Evolutionary conservation across 1,140 invertebrate species (phyloP).

Genomic region (Habropoda laboriosa): DNA sequence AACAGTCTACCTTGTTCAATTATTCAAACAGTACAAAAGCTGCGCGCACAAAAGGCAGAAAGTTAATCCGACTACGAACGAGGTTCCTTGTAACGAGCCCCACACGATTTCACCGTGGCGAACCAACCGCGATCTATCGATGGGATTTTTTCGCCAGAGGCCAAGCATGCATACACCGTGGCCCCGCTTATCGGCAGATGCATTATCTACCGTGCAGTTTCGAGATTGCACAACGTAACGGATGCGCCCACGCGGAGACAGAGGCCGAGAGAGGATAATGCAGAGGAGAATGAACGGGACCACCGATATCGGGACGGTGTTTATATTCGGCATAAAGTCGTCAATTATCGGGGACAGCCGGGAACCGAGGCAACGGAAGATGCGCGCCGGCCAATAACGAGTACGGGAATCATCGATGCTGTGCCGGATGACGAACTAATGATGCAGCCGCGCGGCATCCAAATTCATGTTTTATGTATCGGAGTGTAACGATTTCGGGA

Average conservation of each 20-base stretch:
- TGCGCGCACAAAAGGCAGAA: too few relatives aligned
- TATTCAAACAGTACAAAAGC: too few relatives aligned
- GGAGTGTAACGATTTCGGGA: slow-evolving; percentile 5
- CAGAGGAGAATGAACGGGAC: slow-evolving; percentile 34
- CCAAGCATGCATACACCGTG: background rate
- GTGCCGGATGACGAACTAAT: slow-evolving; percentile 23
- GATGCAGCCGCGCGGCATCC: slow-evolving; percentile 20
- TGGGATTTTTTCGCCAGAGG: background rate
- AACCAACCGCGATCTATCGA: background rate
- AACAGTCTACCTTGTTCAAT: too few relatives aligned
- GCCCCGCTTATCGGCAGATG: slow-evolving; percentile 19
- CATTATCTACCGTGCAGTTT: slow-evolving; percentile 17
- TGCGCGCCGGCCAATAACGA: slow-evolving; percentile 39
- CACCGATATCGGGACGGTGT: slow-evolving; percentile 41
- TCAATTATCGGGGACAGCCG: slow-evolving; percentile 50
- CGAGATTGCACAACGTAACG: slow-evolving; percentile 34
- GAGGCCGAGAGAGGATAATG: slow-evolving; percentile 22
- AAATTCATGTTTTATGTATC: slow-evolving; percentile 51
- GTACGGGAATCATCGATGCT: background rate
- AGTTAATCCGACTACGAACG: too few relatives aligned
- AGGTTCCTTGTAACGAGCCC: background rate
- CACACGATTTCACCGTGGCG: background rate
- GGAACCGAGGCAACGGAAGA: slow-evolving; percentile 12
- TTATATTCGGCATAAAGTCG: slow-evolving; percentile 38
- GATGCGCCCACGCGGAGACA: slow-evolving; percentile 35